Base-by-base conservation (phyloP, 2,797 vertebrate genomes). In the Enteromius paludinosus region DNA sequence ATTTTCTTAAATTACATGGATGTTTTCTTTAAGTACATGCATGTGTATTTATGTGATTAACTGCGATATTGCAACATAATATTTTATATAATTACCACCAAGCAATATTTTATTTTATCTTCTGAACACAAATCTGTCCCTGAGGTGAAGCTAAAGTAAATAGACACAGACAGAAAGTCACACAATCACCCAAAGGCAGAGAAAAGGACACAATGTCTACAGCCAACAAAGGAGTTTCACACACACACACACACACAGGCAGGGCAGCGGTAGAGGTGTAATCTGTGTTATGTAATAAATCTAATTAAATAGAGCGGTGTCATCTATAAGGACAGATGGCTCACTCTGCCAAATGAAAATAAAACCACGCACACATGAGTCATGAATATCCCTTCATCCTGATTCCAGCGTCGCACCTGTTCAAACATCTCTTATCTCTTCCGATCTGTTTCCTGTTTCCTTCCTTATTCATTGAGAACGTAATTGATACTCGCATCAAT, bases 261-360 rank as follows among this genome's bases (percentile, higher is more conserved):
- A 65, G 78, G 61, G 82, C 74, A 41, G 49, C 49, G 47, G 83
- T 81, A 41, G 74, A 81, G 83, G 80, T 78, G 45, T 85, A 85
- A 87, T 86, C 86, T 86, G 79, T 82, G 73, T 76, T 87, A 86
- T 68, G 65, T 85, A 82, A 87, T 77, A 86, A 72, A 86, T 84
- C 81, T 82, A 85, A 87, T 86, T 82, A 85, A 87, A 85, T 75
- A 75, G 66, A 82, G 80, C 77, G 59, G 82, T 79, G 76, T 45
- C 56, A 79, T 87, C 61, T 76, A 71, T 65, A 76, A 20, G 83
- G 76, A 68, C 83, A 76, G 83, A 87, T 85, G 80, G 83, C 56
- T 83, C 73, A 87, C 54, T 54, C 45, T 71, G 52, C 79, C 78
- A 62, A 87, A 84, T 56, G 38, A 84, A 64, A 49, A 75, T 28